Evolutionary conservation across 2,797 vertebrate genomes (phyloP).

Genomic region (Trematomus bernacchii): DNA sequence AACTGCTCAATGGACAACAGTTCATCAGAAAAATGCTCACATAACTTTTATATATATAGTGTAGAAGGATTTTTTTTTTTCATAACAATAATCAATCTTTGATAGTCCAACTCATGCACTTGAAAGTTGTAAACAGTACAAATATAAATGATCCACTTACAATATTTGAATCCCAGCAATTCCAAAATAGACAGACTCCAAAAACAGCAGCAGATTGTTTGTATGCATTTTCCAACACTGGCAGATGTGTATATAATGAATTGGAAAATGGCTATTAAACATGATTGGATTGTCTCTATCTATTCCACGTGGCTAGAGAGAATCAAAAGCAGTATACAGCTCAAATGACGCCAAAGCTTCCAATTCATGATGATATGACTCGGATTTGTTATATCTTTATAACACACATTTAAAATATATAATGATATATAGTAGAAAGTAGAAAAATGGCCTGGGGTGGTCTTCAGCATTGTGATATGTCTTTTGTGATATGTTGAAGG

Average conservation of each 20-base stretch:
- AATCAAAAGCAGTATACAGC: conserved; percentile 78
- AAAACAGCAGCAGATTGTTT: conserved; percentile 85
- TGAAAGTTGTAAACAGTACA: conserved; percentile 85
- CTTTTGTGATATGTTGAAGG: conserved; percentile 76
- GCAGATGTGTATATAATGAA: conserved; percentile 68
- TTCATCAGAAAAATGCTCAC: conserved; percentile 75
- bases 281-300: conserved; percentile 77
- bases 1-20: conserved; percentile 69
- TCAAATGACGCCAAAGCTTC: conserved; percentile 52
- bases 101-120: conserved; percentile 84
- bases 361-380: conserved; percentile 56
- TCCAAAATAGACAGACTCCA: conserved; percentile 82
- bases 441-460: conserved; percentile 68
- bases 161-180: conserved; percentile 83
- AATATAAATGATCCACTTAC: conserved; percentile 86
- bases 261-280: conserved; percentile 78
- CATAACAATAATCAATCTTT: conserved; percentile 69
- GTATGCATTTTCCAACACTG: conserved; percentile 78
- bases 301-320: conserved; percentile 62
- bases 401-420: conserved; percentile 63
- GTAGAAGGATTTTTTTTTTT: conserved; percentile 58
- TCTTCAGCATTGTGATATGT: conserved; percentile 73
- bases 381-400: conserved; percentile 37
- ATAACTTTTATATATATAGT: conserved; percentile 59
- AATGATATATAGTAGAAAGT: conserved; percentile 60